Base-by-base conservation (phyloP, 1,140 invertebrate genomes). In the Drosophila subobscura region DNA sequence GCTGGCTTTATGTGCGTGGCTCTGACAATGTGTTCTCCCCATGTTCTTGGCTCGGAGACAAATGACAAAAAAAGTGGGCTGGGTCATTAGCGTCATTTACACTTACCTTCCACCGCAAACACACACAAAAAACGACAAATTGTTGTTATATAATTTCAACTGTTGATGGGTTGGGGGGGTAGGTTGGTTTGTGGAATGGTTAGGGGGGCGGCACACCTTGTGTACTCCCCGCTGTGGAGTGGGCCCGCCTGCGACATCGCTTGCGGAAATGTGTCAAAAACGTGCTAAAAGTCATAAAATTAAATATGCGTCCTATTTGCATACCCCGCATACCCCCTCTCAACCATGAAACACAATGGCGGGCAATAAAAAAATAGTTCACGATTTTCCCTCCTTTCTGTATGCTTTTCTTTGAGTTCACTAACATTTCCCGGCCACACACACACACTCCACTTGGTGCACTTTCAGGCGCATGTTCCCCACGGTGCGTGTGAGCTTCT, bases 391-490 rank as follows among this genome's bases (percentile, higher is more conserved):
- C 47, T 41, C 33, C 23, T 50, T 81, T 77, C 54, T 78, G 74
- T 91, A 63, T 68, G 72, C 63, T 66, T 75, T 92, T 92, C 59
- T 20, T 27, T 16, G 47, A 20, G 12, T 25, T 45, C 1, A 45
- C 23, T 29, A 16, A 10, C 16, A 23, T 14, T 44, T 52, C 12
- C 23, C 7, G 2, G 12, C 4, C 8, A n/a, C 5, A 29, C 27
- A 12, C 33, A 20, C 16, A 20, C 16, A 20, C 27, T 4, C 33
- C 33, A 37, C 5, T 29, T 23, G 14, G 42, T 72, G 47, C 47
- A 61, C 66, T 86, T 83, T 59, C 93, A 99, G 98, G 92, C 94
- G 98, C 71, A 99, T 99, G 98, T 99, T 99, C 91, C 98, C 98
- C 52, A 99, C 98, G 49, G 95, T 99, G 63, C 94, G 98, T 58